These are phyloP conservation scores for Gyrodactylus bullatarudis DNA, from an alignment of 1,140 invertebrate species.

Conservation along the genomic window DNA sequence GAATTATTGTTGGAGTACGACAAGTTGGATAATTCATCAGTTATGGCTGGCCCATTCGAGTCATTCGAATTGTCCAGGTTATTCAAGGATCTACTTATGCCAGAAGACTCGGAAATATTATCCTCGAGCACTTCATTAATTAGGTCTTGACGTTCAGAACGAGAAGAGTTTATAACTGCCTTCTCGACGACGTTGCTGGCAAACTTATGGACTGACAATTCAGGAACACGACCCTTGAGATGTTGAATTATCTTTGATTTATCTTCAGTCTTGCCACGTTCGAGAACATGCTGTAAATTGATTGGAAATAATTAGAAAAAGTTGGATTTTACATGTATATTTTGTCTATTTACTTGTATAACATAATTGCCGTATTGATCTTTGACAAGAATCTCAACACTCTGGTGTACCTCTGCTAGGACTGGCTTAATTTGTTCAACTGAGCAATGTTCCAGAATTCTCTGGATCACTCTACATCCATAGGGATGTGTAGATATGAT, in stretches of 20 bases:
- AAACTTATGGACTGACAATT: conserved; percentile 90
- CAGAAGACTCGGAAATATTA: neutral
- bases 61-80: neutral
- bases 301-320: neutral
- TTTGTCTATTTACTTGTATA: conserved; percentile 26
- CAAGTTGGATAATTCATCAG: neutral
- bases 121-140: conserved; percentile 18
- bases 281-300: conserved; percentile 23
- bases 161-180: conserved; percentile 18
- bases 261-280: conserved; percentile 50
- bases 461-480: conserved; percentile 89
- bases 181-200: conserved; percentile 29
- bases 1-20: neutral
- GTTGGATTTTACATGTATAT: neutral
- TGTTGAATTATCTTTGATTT: conserved; percentile 62
- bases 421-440: conserved; percentile 74
- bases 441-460: conserved; percentile 88
- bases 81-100: neutral
- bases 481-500: conserved; percentile 88
- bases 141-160: conserved; percentile 15
- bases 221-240: conserved; percentile 66
- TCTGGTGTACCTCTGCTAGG: conserved; percentile 60
- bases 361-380: conserved; percentile 99
- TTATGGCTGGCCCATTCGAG: no score
- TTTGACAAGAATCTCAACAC: conserved; percentile 76